Percentiles rank a stretch among this genome's conserved stretches.
Conservation (phyloP, 2,888 invertebrate genomes). For the Nephrotoma appendiculata region DNA sequence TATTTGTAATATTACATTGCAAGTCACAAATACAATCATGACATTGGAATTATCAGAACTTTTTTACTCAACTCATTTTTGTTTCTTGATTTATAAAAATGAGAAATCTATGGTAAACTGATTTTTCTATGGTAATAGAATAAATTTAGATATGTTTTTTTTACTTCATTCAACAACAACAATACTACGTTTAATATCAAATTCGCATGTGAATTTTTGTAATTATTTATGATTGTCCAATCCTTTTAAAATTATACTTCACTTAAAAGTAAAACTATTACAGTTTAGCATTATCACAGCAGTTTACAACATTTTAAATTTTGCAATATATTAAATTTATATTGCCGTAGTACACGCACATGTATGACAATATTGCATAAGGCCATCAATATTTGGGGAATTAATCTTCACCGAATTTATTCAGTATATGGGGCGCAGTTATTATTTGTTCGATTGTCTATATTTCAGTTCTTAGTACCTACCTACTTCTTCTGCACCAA, state of each 20-base stretch:
- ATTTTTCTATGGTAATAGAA: no score
- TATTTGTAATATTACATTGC: no score
- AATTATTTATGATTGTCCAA: not conserved
- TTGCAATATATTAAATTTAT: not conserved
- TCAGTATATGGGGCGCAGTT: not conserved
- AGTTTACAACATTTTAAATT: not conserved
- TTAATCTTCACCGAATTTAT: not conserved
- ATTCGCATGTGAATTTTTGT: not conserved
- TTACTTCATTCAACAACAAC: no score
- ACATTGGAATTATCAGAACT: no score
- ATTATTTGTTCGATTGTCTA: not conserved
- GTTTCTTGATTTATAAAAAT: no score
- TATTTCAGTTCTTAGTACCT: not conserved
- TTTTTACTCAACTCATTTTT: no score
- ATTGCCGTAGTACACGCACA: not conserved
- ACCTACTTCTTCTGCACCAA: not conserved
- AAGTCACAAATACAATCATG: no score
- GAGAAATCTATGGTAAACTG: no score
- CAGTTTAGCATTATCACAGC: not conserved
- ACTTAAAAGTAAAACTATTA: not conserved
- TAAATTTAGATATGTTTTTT: no score
- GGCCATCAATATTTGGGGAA: no score
- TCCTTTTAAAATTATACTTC: not conserved
- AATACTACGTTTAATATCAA: not conserved
- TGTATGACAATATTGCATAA: not conserved